Base-by-base conservation (phyloP, 1,140 invertebrate genomes). In the Anastrepha ludens region DNA sequence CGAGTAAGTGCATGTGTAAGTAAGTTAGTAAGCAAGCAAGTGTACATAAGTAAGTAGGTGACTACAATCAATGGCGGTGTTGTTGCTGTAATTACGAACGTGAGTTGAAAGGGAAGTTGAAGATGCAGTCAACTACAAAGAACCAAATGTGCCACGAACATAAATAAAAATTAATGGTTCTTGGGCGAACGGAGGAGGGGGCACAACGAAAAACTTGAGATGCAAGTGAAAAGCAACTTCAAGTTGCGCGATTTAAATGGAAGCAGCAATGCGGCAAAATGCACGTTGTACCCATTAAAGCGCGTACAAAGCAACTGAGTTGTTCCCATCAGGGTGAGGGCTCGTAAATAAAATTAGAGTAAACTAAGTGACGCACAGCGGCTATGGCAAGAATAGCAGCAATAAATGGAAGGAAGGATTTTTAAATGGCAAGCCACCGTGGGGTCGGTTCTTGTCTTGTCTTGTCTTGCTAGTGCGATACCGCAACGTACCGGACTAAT, bases 271-370 rank as follows among this genome's bases (percentile, higher is more conserved):
- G 74, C 74, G 74, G 74, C 29, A 81, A 81, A 81, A 81, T 81
- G 74, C 74, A 81, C 44, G 47, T 81, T 81, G 74, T 81, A 50
- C 15, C 8, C 44, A 74, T 47, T 74, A 74, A 74, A 74, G 70
- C 44, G 70, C 41, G 4, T 74, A 44, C 41, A 47, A 50, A 29
- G 41, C 64, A 39, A 0, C 39, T 29, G 29, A 29, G 29, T 29
- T 29, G 29, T 29, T 29, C 29, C 29, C 50, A 55, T 6, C 50
- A 55, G 50, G 50, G 15, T 4, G 47, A 81, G 74, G n/a, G 47
- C 47, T 50, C 74, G 74, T 81, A 81, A 81, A 81, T 81, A 81
- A 81, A 81, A 81, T 81, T 81, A 81, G 29, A 20, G 64, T 39
- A 67, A 67, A 20, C n/a, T 20, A 20, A 67, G 29, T 67, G 64